phyloP scores from a whole-genome alignment of 2,888 invertebrate species.

The Chymomyza fuscimana region DNA sequence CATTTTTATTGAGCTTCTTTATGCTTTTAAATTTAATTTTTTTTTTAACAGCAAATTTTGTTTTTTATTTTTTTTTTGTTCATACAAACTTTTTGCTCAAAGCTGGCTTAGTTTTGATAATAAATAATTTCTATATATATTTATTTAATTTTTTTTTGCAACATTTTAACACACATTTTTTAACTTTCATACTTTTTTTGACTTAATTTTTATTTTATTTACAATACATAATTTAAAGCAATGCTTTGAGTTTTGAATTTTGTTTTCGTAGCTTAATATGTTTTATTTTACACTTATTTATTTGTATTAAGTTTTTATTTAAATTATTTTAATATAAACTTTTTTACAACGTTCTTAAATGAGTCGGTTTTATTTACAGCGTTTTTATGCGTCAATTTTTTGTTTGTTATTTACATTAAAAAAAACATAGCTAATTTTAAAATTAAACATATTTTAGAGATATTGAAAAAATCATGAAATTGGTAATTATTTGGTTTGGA shows the following conservation, averaged over 20 bases:
- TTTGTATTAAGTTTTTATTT: neutral
- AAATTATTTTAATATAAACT: neutral
- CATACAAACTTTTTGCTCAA: slow-evolving; percentile 11
- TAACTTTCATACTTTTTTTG: slow-evolving; percentile 51
- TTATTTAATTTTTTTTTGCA: slow-evolving; percentile 34
- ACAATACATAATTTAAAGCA: slow-evolving; percentile 23
- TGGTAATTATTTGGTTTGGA: no score
- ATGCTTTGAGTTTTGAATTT: slow-evolving; percentile 10
- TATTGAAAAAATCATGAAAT: no score
- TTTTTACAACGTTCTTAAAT: neutral
- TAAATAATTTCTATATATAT: slow-evolving; percentile 39
- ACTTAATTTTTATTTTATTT: slow-evolving; percentile 32
- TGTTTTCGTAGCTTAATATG: neutral
- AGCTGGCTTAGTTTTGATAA: slow-evolving; percentile 25
- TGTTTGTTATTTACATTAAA: neutral
- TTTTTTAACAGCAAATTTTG: slow-evolving; percentile 43
- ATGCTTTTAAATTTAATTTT: slow-evolving; percentile 21
- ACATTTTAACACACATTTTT: slow-evolving; percentile 57
- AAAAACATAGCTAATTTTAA: neutral
- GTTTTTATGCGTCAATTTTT: neutral
- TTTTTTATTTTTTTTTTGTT: neutral
- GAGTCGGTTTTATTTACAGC: neutral
- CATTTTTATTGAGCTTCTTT: slow-evolving; percentile 53
- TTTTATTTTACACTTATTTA: neutral
- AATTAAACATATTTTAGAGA: no score